Evolutionary conservation across 2,113 vertebrate species (phyloP).

Genomic region (Microcebus lehilahytsara): DNA sequence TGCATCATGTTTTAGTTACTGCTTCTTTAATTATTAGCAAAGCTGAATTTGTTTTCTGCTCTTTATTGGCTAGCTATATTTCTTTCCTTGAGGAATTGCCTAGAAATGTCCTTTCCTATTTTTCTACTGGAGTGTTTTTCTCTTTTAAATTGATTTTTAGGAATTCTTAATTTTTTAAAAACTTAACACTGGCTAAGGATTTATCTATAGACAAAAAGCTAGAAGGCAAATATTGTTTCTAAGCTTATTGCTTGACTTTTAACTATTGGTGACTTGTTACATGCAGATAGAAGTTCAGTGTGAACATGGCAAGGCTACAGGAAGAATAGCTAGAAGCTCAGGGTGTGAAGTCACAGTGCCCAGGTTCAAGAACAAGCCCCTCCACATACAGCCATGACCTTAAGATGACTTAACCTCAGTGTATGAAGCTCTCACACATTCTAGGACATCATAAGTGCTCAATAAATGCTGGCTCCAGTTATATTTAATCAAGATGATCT

Average conservation of each 20-base stretch:
- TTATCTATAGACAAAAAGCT: background rate
- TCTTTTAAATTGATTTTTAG: slow-evolving; percentile 15
- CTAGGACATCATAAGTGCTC: background rate
- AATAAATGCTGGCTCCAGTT: background rate
- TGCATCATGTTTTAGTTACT: background rate
- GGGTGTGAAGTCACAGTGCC: background rate
- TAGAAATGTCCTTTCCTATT: slow-evolving; percentile 30
- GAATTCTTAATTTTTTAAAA: background rate
- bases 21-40: slow-evolving; percentile 25
- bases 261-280: background rate
- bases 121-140: background rate
- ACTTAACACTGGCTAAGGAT: background rate
- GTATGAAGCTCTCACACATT: background rate
- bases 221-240: background rate
- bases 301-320: background rate
- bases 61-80: background rate
- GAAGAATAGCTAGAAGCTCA: background rate
- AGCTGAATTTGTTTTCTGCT: background rate
- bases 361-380: background rate
- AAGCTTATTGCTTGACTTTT: background rate
- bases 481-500: background rate
- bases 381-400: background rate
- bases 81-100: background rate
- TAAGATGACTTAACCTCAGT: background rate
- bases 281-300: background rate